phyloP scores from a whole-genome alignment of 23 tunicate genomes.

The Ciona savignyi region DNA sequence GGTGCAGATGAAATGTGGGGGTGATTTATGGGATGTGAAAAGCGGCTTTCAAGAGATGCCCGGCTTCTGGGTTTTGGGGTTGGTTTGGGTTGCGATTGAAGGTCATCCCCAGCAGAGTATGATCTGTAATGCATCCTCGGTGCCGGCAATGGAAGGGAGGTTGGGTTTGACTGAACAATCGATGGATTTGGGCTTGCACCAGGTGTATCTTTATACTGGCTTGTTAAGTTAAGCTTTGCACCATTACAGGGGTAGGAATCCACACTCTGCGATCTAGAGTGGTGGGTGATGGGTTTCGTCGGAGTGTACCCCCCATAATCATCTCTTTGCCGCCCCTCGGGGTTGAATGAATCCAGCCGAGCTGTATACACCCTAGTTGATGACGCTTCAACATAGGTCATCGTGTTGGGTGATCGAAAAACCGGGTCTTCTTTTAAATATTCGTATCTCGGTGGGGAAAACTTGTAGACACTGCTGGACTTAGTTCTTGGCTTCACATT shows the following conservation, averaged over 20 bases:
- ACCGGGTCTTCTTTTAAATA: background rate
- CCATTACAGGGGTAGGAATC: no score
- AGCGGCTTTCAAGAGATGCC: background rate
- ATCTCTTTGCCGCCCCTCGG: conserved; percentile 17
- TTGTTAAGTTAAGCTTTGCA: no score
- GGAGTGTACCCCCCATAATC: conserved; percentile 8
- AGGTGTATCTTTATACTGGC: background rate
- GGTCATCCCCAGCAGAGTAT: conserved; percentile 19
- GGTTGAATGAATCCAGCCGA: conserved; percentile 14
- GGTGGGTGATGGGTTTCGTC: background rate
- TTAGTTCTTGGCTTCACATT: background rate
- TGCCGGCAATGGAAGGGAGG: conserved; percentile 17
- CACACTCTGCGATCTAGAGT: conserved; percentile 16
- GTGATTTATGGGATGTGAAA: no score
- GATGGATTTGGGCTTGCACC: background rate
- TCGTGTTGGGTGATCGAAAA: background rate
- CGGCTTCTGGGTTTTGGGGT: conserved; percentile 13
- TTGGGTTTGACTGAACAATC: background rate
- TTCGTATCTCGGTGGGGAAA: background rate
- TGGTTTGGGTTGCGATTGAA: conserved; percentile 2
- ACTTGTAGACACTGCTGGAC: background rate
- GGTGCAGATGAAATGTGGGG: background rate
- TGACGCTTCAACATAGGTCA: background rate
- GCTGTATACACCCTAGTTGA: conserved; percentile 7
- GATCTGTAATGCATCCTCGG: conserved; percentile 25